These are phyloP conservation scores for Hemiscyllium ocellatum DNA, from an alignment of 2,113 vertebrate species.

Conservation along the genomic window DNA sequence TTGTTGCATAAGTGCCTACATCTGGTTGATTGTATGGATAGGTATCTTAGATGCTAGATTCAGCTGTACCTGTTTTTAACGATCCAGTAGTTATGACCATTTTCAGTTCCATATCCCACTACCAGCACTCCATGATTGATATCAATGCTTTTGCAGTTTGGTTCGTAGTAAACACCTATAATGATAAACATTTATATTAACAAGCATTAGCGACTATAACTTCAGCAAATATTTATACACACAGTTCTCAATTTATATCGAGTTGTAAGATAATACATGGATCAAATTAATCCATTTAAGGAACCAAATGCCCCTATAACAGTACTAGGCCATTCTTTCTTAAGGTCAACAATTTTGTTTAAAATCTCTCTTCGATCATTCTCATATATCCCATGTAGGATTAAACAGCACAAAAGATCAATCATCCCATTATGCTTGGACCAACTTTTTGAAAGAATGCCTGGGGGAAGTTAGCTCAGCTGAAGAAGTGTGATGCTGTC, in stretches of 20 bases:
- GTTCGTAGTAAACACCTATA: slow-evolving; percentile 62
- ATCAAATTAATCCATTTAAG: background rate
- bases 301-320: background rate
- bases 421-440: too few relatives aligned
- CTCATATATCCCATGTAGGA: background rate
- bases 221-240: background rate
- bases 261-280: background rate
- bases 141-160: slow-evolving; percentile 53
- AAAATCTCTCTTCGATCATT: background rate
- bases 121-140: slow-evolving; percentile 63
- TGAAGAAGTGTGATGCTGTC: too few relatives aligned
- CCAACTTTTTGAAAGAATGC: background rate
- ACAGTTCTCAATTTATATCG: background rate
- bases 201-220: background rate
- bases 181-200: slow-evolving; percentile 12
- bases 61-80: slow-evolving; percentile 62
- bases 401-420: background rate
- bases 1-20: background rate
- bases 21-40: background rate
- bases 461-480: too few relatives aligned
- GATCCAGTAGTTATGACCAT: slow-evolving; percentile 61
- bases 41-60: background rate
- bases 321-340: background rate
- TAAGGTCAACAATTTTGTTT: background rate
- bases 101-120: slow-evolving; percentile 61